phyloP scores from a whole-genome alignment of 2,113 vertebrate species.

The Aleadryas rufinucha region DNA sequence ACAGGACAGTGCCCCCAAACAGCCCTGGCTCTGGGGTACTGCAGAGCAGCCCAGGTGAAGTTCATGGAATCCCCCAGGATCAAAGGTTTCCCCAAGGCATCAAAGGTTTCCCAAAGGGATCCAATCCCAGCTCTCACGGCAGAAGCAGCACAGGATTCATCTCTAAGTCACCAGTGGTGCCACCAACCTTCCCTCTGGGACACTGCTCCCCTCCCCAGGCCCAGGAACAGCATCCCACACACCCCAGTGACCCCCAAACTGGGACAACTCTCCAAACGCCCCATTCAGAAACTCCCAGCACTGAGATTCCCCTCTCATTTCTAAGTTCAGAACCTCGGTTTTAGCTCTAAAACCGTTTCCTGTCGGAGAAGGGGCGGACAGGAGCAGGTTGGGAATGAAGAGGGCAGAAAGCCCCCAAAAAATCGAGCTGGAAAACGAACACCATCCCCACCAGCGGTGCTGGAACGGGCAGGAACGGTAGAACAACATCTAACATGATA shows the following conservation, averaged over 20 bases:
- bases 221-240: background rate
- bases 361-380: background rate
- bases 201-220: background rate
- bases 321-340: rapidly evolving
- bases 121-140: background rate
- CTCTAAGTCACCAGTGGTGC: background rate
- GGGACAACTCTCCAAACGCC: rapidly evolving
- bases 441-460: rapidly evolving
- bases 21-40: background rate
- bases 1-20: background rate
- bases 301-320: background rate
- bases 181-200: background rate
- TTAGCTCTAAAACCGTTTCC: background rate
- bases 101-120: background rate
- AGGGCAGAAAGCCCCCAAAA: background rate
- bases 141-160: background rate
- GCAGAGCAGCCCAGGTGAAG: background rate
- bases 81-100: background rate
- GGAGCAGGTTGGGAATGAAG: background rate
- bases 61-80: background rate
- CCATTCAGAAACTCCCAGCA: background rate
- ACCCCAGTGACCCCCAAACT: rapidly evolving
- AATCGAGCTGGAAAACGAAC: rapidly evolving
- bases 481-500: rapidly evolving
- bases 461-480: background rate